A percentile compares a stretch with the other conserved stretches of the same genome.
Conservation (phyloP, 2,888 invertebrate genomes). For the Aporophyla nigra region DNA sequence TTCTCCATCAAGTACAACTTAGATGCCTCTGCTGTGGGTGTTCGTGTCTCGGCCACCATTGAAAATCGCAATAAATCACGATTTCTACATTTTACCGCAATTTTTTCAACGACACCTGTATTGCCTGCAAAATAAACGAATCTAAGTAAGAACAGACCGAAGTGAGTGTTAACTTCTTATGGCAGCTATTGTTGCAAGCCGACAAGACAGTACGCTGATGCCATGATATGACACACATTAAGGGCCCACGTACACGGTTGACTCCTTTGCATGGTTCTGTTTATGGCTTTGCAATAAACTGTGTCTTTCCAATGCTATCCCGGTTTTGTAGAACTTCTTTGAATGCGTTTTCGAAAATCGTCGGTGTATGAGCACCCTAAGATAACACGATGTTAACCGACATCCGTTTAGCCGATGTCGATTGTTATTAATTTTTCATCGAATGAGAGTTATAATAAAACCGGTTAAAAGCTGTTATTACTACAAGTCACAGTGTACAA, state of each 20-base stretch:
- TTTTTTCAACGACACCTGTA: background rate
- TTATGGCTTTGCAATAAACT: slow-evolving; percentile 1
- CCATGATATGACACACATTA: background rate
- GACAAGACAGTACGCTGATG: background rate
- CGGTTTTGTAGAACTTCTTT: background rate
- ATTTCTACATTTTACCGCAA: background rate
- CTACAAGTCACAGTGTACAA: slow-evolving; percentile 20
- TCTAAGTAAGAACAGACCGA: background rate
- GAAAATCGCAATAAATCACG: background rate
- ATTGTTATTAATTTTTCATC: slow-evolving; percentile 57
- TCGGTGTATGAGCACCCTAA: background rate
- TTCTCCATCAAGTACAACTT: slow-evolving; percentile 1
- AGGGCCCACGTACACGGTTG: background rate
- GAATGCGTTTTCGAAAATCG: background rate
- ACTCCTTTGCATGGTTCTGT: background rate
- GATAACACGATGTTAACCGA: background rate
- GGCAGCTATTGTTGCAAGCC: slow-evolving; percentile 1
- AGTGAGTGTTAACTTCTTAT: background rate
- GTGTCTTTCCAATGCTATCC: background rate
- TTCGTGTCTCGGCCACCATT: background rate
- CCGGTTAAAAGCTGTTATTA: slow-evolving; percentile 42
- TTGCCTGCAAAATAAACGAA: background rate
- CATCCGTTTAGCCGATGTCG: slow-evolving; percentile 28
- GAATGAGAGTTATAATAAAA: slow-evolving; percentile 49
- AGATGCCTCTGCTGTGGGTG: background rate